phyloP scores from a whole-genome alignment of 2,113 vertebrate species.

The Pollimyrus isidori region DNA sequence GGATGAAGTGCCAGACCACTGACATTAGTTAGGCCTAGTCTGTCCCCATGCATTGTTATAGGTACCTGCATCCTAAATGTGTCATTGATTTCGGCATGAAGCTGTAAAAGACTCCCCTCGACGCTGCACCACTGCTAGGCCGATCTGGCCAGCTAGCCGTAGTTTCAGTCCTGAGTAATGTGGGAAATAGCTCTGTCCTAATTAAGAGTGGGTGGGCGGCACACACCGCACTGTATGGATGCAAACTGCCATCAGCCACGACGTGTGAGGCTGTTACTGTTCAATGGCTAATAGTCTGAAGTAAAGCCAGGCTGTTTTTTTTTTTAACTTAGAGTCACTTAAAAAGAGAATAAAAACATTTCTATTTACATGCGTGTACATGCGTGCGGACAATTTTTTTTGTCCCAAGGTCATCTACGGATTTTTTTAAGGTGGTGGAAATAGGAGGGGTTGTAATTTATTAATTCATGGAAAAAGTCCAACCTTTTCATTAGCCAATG shows the following conservation, averaged over 20 bases:
- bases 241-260: not conserved
- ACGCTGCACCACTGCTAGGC: not conserved
- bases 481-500: not conserved
- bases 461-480: not conserved
- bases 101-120: not conserved
- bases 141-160: not conserved
- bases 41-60: not conserved
- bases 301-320: not conserved
- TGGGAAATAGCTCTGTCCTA: not conserved
- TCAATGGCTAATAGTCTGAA: not conserved
- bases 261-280: not conserved
- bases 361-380: not conserved
- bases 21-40: not conserved
- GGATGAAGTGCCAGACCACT: not conserved
- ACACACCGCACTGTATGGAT: not conserved
- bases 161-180: not conserved
- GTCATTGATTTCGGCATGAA: not conserved
- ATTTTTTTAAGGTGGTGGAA: not conserved
- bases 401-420: not conserved
- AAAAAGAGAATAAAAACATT: not conserved
- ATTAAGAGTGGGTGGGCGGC: not conserved
- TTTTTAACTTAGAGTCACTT: not conserved
- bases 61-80: not conserved
- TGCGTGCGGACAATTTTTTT: not conserved
- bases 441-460: not conserved